These are phyloP conservation scores for Clunio marinus DNA, from an alignment of 2,888 invertebrate species.

Conservation along the genomic window DNA sequence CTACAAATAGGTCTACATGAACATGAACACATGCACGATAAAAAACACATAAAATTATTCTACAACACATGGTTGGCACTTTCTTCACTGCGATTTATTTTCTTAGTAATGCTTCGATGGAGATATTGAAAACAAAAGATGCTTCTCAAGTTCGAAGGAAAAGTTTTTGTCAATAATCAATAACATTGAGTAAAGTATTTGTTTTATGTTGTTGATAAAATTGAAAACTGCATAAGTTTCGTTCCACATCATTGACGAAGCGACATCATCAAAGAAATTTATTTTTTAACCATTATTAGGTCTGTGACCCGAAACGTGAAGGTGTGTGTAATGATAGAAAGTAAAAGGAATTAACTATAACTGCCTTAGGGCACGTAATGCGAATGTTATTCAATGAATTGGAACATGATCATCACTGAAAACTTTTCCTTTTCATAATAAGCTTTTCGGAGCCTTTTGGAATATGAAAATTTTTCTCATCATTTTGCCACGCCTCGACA, in stretches of 20 bases:
- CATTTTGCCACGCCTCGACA: neutral
- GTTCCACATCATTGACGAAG: too few species aligned
- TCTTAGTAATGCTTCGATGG: too few species aligned
- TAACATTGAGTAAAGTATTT: too few species aligned
- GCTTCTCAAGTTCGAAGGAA: too few species aligned
- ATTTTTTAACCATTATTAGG: too few species aligned
- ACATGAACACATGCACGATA: neutral
- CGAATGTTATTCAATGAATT: slow-evolving; percentile 15
- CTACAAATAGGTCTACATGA: slow-evolving; percentile 2
- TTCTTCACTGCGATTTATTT: neutral
- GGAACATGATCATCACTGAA: neutral
- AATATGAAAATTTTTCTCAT: neutral
- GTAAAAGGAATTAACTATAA: slow-evolving; percentile 27
- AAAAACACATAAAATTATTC: slow-evolving; percentile 5
- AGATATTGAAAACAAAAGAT: too few species aligned
- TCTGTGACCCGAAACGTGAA: too few species aligned
- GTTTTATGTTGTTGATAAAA: too few species aligned
- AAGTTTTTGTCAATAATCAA: too few species aligned
- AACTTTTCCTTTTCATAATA: neutral
- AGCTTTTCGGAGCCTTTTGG: neutral
- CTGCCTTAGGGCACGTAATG: slow-evolving; percentile 14
- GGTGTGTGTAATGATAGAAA: too few species aligned
- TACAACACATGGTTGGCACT: neutral
- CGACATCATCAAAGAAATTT: too few species aligned
- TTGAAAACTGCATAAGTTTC: too few species aligned